Evolutionary conservation across 1,140 invertebrate species (phyloP).

Genomic region (Drosophila bifasciata): DNA sequence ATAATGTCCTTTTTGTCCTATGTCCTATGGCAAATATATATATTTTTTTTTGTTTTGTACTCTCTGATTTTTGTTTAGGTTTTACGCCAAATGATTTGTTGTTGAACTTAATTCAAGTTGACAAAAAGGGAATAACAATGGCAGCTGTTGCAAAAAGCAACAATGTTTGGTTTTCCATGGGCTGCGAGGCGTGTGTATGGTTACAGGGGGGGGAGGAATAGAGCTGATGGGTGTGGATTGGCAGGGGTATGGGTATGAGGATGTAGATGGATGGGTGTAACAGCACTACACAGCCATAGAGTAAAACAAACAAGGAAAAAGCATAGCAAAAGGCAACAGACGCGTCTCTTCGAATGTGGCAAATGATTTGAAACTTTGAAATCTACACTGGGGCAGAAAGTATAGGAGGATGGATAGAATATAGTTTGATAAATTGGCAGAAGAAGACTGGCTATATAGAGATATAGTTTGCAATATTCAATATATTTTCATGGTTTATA

Average conservation of each 20-base stretch:
- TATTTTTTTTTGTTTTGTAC: conserved; percentile 53
- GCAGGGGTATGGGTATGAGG: not conserved
- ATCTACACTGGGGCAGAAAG: conserved; percentile 17
- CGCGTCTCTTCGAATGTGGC: conserved; percentile 55
- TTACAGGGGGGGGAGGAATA: not conserved
- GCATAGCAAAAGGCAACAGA: conserved; percentile 36
- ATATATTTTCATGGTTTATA: too few species aligned
- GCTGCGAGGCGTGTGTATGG: not conserved
- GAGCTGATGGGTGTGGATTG: not conserved
- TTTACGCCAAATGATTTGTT: conserved; percentile 81
- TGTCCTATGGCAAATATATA: conserved; percentile 31
- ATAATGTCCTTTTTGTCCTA: conserved; percentile 56
- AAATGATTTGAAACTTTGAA: conserved; percentile 50
- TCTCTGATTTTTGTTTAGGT: conserved; percentile 75
- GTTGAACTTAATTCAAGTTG: conserved; percentile 77
- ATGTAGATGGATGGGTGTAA: not conserved
- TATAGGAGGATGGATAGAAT: too few species aligned
- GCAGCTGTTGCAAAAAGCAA: conserved; percentile 77
- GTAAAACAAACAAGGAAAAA: conserved; percentile 61
- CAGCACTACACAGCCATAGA: conserved; percentile 57
- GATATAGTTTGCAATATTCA: too few species aligned
- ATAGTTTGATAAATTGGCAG: too few species aligned
- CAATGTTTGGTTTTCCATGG: conserved; percentile 43
- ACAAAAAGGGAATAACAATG: conserved; percentile 68
- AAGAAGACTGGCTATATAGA: too few species aligned